These are phyloP conservation scores for Myathropa florea DNA, from an alignment of 2,888 invertebrate genomes.

Conservation along the genomic window DNA sequence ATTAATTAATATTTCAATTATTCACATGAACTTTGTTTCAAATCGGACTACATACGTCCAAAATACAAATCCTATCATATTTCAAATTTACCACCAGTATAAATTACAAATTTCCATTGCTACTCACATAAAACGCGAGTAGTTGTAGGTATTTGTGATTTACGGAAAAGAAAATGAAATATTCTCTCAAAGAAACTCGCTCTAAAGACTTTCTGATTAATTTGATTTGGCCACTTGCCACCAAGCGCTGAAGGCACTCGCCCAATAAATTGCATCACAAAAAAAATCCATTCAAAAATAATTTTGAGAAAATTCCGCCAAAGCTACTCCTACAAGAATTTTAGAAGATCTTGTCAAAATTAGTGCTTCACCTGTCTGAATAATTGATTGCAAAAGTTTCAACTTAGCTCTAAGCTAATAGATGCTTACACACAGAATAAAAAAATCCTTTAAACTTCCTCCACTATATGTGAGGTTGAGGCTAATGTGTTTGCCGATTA, in stretches of 20 bases:
- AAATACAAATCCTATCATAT: conserved; percentile 47
- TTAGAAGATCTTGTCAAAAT: conserved; percentile 53
- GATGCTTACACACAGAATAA: background rate
- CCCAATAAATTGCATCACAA: conserved; percentile 40
- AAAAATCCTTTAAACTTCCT: background rate
- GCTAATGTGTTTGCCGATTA: conserved; percentile 27
- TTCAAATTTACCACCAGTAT: conserved; percentile 14
- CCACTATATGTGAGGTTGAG: background rate
- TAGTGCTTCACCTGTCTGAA: conserved; percentile 48
- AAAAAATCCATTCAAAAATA: background rate
- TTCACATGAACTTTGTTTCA: background rate
- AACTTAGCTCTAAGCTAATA: background rate
- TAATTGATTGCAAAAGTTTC: conserved; percentile 56
- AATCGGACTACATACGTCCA: background rate
- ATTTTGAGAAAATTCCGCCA: background rate
- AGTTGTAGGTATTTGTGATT: conserved; percentile 8
- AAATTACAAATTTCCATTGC: background rate
- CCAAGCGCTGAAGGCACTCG: conserved; percentile 41
- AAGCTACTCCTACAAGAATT: conserved; percentile 52
- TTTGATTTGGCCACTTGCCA: conserved; percentile 60
- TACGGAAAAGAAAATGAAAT: conserved; percentile 7
- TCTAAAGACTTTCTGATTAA: conserved; percentile 62
- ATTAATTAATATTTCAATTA: background rate
- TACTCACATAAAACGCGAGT: background rate
- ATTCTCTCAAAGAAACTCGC: background rate